Base-by-base conservation (phyloP, 2,113 vertebrate genomes). In the Gulo gulo region DNA sequence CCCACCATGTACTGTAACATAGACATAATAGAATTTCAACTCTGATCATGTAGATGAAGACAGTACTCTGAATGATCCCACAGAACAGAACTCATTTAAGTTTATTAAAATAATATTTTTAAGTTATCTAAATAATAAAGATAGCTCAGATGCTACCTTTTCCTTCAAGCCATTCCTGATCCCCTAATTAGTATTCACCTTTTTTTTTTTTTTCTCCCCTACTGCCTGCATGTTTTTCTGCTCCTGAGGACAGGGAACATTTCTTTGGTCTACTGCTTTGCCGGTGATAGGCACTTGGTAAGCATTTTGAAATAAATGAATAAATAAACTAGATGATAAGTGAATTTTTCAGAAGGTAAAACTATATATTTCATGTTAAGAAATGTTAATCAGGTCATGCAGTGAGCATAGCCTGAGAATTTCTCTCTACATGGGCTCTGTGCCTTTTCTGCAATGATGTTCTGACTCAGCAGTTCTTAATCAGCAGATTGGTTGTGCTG, bases 401-500 rank as follows among this genome's bases (percentile, higher is more conserved):
- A 81, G 0, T 87, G 42, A 95, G 29, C 59, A 1, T 82, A 84
- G 24, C 65, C 18, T 89, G 34, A 42, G 18, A 90, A 93, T 23
- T 42, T 95, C 34, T 81, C 14, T 92, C 47, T 50, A 71, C 67
- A 3, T n/a, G 73, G 34, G 20, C 63, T 97, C 29, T 87, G 13
- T 88, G 34, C 39, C 80, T 91, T 93, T 82, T 81, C 42, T 73
- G 14, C 26, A 21, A 18, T 82, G 50, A 95, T 45, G 18, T 80
- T 96, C 94, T 93, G 86, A 98, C 39, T 95, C 73, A 74, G 39
- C 67, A 93, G 47, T 93, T 95, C 73, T 96, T 59, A 79, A 7
- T 92, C 89, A 94, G 55, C 74, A 81, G 45, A 86, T 74, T 97
- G 91, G 36, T 86, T 96, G n/a, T 79, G 52, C 80, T 73, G 2